Conservation (phyloP, 2,113 vertebrate species). For the Crotalus horridus region DNA sequence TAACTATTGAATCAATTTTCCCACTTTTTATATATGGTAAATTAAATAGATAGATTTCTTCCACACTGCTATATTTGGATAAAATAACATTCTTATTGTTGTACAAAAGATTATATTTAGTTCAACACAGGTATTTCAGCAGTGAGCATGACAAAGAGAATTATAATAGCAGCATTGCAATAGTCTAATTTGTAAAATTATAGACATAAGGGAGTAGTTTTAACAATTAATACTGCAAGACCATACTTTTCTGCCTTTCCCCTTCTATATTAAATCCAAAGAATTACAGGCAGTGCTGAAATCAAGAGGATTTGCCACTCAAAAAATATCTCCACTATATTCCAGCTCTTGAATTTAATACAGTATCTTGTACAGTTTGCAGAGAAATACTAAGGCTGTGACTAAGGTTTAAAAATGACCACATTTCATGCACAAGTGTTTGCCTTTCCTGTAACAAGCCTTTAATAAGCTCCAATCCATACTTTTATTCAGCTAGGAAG, state of each 20-base stretch:
- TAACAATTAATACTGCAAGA: not conserved
- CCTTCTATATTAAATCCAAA: not conserved
- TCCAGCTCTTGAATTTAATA: not conserved
- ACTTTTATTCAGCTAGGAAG: not conserved
- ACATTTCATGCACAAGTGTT: not conserved
- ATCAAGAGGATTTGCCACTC: not conserved
- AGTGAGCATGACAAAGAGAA: conserved; percentile 9
- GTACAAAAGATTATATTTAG: not conserved
- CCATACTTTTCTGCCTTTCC: not conserved
- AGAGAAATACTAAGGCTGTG: not conserved
- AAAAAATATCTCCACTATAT: not conserved
- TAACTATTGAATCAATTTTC: not conserved
- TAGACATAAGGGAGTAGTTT: conserved; percentile 1
- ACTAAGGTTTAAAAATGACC: not conserved
- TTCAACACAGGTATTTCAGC: not conserved
- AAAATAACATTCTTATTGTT: not conserved
- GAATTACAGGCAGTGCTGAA: not conserved
- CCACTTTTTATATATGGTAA: not conserved
- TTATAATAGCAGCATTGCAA: rapidly evolving
- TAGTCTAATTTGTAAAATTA: not conserved
- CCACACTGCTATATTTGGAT: not conserved
- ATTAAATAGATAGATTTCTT: conserved; percentile 3
- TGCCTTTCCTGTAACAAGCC: not conserved
- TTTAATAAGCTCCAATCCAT: not conserved
- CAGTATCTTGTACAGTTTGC: not conserved